phyloP scores from a whole-genome alignment of 2,113 vertebrate species.

The Poeciliopsis occidentalis region DNA sequence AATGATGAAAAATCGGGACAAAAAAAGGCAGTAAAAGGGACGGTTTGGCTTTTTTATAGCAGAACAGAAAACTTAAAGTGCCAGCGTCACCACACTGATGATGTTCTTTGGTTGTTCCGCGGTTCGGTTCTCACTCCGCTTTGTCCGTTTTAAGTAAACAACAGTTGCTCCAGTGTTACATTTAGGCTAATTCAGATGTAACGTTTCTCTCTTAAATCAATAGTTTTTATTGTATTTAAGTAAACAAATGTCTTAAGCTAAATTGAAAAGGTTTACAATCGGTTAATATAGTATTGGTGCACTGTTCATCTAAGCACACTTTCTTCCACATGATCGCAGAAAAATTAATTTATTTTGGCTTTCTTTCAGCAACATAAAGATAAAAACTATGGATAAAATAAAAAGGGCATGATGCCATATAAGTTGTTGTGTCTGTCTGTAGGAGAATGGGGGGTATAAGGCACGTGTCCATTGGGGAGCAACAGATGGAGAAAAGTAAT shows the following conservation, averaged over 20 bases:
- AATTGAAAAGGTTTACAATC: neutral
- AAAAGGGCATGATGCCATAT: neutral
- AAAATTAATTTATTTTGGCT: no score
- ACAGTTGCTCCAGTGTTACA: neutral
- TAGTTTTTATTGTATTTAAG: neutral
- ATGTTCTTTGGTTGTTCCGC: neutral
- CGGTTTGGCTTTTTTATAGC: no score
- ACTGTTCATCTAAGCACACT: no score
- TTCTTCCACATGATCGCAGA: no score
- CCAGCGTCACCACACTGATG: neutral
- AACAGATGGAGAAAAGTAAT: conserved; percentile 69
- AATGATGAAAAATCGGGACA: conserved; percentile 1
- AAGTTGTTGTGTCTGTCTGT: conserved; percentile 8
- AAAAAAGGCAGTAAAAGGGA: neutral
- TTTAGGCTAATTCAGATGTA: neutral
- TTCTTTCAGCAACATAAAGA: no score
- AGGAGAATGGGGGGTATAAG: conserved; percentile 5
- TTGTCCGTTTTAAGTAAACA: neutral
- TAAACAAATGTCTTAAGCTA: neutral
- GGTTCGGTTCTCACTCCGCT: neutral
- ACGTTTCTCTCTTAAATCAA: neutral
- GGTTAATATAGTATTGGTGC: neutral
- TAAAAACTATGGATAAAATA: no score
- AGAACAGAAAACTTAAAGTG: neutral
- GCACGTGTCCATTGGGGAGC: conserved; percentile 43